These are phyloP conservation scores for Ptychadena robeensis DNA, from an alignment of 2,797 vertebrate species.

Conservation along the genomic window DNA sequence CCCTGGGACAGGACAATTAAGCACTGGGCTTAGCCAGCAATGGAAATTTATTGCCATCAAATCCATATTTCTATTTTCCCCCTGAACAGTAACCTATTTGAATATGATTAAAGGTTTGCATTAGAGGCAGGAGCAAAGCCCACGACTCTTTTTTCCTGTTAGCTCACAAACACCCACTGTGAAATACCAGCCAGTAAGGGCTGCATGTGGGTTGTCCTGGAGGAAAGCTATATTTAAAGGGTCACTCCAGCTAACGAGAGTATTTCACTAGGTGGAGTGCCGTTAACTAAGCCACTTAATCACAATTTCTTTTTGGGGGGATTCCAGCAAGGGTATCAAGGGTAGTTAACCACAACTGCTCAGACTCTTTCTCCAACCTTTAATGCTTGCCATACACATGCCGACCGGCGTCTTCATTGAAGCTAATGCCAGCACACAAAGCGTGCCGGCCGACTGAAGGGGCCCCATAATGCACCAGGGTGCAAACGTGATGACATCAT, in stretches of 20 bases:
- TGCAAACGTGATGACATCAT: too few species aligned
- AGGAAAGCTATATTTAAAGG: not conserved
- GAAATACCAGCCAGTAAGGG: conserved; percentile 52
- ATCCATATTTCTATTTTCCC: conserved; percentile 99
- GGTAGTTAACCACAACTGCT: not conserved
- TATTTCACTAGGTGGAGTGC: not conserved
- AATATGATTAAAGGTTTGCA: conserved; percentile 99
- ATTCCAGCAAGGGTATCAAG: too few species aligned
- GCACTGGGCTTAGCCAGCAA: conserved; percentile 99
- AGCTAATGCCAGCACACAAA: too few species aligned
- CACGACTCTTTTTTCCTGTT: conserved; percentile 76
- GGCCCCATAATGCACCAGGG: too few species aligned
- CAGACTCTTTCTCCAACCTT: not conserved
- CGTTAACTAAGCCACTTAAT: not conserved
- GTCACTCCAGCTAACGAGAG: not conserved
- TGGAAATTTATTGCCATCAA: conserved; percentile 99
- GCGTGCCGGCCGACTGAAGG: too few species aligned
- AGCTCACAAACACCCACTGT: conserved; percentile 78
- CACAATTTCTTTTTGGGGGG: not conserved
- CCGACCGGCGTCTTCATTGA: too few species aligned
- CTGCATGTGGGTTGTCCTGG: conserved; percentile 47
- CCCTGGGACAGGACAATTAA: conserved; percentile 99
- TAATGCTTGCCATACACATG: too few species aligned
- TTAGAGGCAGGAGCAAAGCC: conserved; percentile 82
- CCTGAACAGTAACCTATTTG: conserved; percentile 99